Evolutionary conservation across 2,113 vertebrate species (phyloP), one percentile per base, ranked within the genome.

Genomic region (Silurus asotus): DNA sequence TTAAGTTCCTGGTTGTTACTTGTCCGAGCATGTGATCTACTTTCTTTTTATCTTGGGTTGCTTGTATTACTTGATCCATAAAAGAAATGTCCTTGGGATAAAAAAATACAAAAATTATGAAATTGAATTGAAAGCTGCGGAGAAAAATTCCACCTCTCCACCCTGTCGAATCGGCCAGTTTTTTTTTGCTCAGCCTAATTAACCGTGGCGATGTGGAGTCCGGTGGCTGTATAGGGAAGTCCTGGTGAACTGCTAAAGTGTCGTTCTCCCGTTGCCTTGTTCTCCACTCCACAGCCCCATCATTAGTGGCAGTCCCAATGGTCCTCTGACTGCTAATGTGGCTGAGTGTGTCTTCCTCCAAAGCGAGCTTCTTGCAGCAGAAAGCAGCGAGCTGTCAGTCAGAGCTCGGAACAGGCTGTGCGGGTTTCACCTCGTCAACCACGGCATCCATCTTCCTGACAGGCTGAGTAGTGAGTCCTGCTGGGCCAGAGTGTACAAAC

Each of bases 401-500:
- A 87, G 85, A 69, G 80, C 76, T 61, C 51, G 81, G 80, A 82
- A 75, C 89, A 74, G 70, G 70, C 85, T 79, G 83, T 65, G 86
- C 76, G 9, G 74, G 83, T 83, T 90, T 93, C 91, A 92, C 89
- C 91, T 90, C 85, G 87, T 88, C 91, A 85, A 90, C 84, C 55
- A 37, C 59, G 90, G 88, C 89, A 93, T 93, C 88, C 86, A 88
- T 90, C 90, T 84, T 89, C 45, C 89, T 88, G 86, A 89, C 89
- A 82, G 86, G 48, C 55, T 10, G 48, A 86, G 78, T 48, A 72
- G 87, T 91, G 87, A 17, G 3, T 89, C 89, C 87, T 82, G 89
- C 90, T 90, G 90, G 90, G 90, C 92, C 91, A 93, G 85, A 92
- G 92, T 91, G 93, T 93, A 92, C 90, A 92, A 92, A 93, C 90